These are phyloP conservation scores for Goniozus legneri DNA, from an alignment of 1,140 invertebrate species.

Conservation along the genomic window DNA sequence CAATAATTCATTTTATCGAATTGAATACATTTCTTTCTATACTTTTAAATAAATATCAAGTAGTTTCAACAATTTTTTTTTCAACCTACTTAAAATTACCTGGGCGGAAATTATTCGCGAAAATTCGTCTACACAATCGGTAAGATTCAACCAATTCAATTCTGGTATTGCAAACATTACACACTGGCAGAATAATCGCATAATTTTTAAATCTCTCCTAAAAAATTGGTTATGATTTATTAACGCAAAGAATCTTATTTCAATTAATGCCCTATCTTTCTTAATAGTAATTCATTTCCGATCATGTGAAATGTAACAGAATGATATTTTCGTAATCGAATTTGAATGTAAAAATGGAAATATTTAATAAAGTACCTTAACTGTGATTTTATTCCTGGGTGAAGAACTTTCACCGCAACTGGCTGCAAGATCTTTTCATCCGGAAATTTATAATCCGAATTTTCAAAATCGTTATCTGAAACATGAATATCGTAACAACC, in stretches of 20 bases:
- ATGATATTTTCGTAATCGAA: not conserved
- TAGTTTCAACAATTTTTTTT: not conserved
- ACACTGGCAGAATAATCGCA: slow-evolving; percentile 39
- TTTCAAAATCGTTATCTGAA: slow-evolving; percentile 13
- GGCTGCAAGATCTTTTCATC: slow-evolving; percentile 23
- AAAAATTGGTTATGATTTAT: too few relatives aligned
- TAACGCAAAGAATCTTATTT: too few relatives aligned
- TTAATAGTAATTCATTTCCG: too few relatives aligned
- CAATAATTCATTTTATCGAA: too few relatives aligned
- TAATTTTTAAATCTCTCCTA: slow-evolving; percentile 49
- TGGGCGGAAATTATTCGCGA: slow-evolving; percentile 51
- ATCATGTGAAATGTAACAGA: too few relatives aligned
- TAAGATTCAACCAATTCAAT: slow-evolving; percentile 51
- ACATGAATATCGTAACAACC: too few relatives aligned
- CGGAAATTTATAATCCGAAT: not conserved
- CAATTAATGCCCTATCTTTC: too few relatives aligned
- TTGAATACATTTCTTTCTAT: too few relatives aligned
- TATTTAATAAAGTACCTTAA: slow-evolving; percentile 24
- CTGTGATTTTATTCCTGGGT: slow-evolving; percentile 45
- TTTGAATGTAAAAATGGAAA: not conserved
- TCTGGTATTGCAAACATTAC: slow-evolving; percentile 40
- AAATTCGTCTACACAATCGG: slow-evolving; percentile 55
- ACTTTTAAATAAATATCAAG: too few relatives aligned
- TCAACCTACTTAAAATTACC: slow-evolving; percentile 34
- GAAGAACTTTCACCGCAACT: slow-evolving; percentile 51